Base-by-base conservation (phyloP, 2,797 vertebrate genomes). In the Numenius phaeopus region DNA sequence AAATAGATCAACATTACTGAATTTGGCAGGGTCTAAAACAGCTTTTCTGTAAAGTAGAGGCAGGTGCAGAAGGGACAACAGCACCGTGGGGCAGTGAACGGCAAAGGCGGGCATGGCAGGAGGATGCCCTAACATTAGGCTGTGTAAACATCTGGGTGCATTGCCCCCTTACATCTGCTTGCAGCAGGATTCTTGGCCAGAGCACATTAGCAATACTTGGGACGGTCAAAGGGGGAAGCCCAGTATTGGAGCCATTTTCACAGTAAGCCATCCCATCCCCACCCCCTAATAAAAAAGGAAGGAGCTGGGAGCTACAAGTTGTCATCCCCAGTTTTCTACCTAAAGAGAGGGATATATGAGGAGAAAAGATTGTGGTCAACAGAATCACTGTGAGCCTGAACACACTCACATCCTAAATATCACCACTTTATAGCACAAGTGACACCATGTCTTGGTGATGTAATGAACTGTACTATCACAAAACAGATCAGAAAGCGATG, bases 1-100 rank as follows among this genome's bases (percentile, higher is more conserved):
- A 90, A 95, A 89, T 52, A 93, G 73, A 97, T 79, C 81, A 93
- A 90, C 95, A 61, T 27, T 39, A 55, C 86, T 57, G 88, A 89
- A 82, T 94, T 77, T 73, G 83, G 75, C 77, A 94, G 77, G 71
- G 59, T 90, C 66, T 76, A 50, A 95, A 95, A 89, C 52, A 95
- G 88, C 67, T 90, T 87, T 49, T 82, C 70, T 57, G 52, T 77
- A 46, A 77, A 42, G 79, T 5, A 82, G 62, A 66, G 87, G 76
- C 83, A 86, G 59, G 47, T 83, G 80, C 72, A 81, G 83, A 71
- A n/a, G 23, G 76, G 57, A 30, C 32, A n/a, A 49, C 17, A 64
- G 84, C 16, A 46, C 32, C 0, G 0, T 5, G 10, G 66, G 76
- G 49, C 42, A 65, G 9, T 3, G 34, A 71, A 44, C 5, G 18